These are phyloP conservation scores for Trachymyrmex septentrionalis DNA, from an alignment of 1,140 invertebrate species.

Conservation along the genomic window DNA sequence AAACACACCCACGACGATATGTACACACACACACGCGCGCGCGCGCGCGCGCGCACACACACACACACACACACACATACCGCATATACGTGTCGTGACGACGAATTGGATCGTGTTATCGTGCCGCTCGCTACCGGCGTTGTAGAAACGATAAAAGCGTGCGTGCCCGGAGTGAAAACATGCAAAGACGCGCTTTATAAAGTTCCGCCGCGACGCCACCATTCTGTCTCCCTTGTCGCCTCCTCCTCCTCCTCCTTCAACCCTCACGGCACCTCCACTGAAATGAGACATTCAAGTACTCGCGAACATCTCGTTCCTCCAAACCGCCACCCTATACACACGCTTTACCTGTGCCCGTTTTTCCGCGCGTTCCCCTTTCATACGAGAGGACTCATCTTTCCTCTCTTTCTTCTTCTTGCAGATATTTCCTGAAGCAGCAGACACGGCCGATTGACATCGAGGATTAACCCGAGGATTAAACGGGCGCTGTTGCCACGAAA, in stretches of 20 bases:
- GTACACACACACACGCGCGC: neutral
- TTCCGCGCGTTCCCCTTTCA: neutral
- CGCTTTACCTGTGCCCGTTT: neutral
- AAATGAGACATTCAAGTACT: constrained; percentile 62
- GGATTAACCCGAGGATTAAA: constrained; percentile 53
- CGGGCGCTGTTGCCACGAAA: constrained; percentile 19
- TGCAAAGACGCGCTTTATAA: constrained; percentile 58
- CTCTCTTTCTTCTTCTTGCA: neutral
- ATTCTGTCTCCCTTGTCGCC: neutral
- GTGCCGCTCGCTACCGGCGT: constrained; percentile 50
- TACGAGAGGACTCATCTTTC: neutral
- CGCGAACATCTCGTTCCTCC: constrained; percentile 46
- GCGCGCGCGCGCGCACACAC: too few species aligned
- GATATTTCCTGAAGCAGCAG: constrained; percentile 8
- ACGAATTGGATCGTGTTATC: constrained; percentile 68
- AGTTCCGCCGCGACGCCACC: constrained; percentile 34
- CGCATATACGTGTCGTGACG: constrained; percentile 29
- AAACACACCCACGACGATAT: neutral
- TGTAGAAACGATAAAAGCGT: constrained; percentile 68
- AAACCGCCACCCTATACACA: constrained; percentile 29
- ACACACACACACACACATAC: too few species aligned
- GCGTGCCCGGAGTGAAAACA: constrained; percentile 51
- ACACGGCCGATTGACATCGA: constrained; percentile 48
- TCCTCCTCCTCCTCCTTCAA: too few species aligned
- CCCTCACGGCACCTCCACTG: neutral